Evolutionary conservation across 1,140 invertebrate genomes (phyloP).

Genomic region (Zaprionus davidi): DNA sequence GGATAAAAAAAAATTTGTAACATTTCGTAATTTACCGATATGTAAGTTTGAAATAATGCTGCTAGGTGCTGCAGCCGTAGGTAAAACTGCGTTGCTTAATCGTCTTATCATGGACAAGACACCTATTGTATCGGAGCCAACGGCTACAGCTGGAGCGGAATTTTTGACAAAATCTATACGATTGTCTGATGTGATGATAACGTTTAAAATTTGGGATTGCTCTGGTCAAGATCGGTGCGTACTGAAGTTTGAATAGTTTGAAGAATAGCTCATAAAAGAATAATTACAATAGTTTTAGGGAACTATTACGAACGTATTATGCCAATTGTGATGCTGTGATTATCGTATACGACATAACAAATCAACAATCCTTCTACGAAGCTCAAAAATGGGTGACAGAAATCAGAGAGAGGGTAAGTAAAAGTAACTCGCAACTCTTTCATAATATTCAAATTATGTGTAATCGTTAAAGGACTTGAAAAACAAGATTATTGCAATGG

Average conservation of each 20-base stretch:
- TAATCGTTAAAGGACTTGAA: neutral
- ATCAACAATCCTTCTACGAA: constrained; percentile 28
- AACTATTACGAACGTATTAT: constrained; percentile 33
- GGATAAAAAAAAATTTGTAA: neutral
- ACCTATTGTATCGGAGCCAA: neutral
- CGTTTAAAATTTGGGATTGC: constrained; percentile 47
- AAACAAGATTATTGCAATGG: constrained; percentile 32
- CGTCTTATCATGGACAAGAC: neutral
- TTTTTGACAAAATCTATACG: constrained; percentile 19
- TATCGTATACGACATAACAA: constrained; percentile 54
- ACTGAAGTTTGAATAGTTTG: neutral
- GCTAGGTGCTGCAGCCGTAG: constrained; percentile 35
- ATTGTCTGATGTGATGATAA: neutral
- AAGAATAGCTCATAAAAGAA: neutral
- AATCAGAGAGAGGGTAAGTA: constrained; percentile 27
- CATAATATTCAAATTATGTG: neutral
- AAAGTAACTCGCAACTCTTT: neutral
- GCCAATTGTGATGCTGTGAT: constrained; percentile 25
- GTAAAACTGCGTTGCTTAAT: constrained; percentile 44
- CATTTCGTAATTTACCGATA: neutral
- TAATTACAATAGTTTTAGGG: constrained; percentile 34
- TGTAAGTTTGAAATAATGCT: constrained; percentile 12
- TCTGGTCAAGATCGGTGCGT: constrained; percentile 45
- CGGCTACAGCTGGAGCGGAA: constrained; percentile 33
- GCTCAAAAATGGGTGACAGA: constrained; percentile 32